phyloP scores from a whole-genome alignment of 2,888 invertebrate species.

The Parapristionchus giblindavisi region DNA sequence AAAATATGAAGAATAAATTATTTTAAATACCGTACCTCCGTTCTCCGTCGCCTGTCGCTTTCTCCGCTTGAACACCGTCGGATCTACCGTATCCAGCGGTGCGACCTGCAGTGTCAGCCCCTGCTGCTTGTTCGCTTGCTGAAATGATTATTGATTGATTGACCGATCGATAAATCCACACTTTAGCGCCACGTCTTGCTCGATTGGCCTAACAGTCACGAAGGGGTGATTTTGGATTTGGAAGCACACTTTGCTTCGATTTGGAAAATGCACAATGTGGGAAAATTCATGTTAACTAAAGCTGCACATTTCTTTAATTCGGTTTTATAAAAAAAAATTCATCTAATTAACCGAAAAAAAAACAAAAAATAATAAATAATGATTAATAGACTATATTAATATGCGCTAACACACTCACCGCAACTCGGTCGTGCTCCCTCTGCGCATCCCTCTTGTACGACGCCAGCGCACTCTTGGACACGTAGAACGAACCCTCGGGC shows the following conservation, averaged over 20 bases:
- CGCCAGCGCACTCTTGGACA: slow-evolving; percentile 12
- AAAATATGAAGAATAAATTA: background rate
- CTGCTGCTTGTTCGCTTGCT: background rate
- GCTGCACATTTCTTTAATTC: too few relatives aligned
- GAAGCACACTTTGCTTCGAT: too few relatives aligned
- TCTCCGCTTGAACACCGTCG: background rate
- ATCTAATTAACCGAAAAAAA: too few relatives aligned
- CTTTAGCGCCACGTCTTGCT: too few relatives aligned
- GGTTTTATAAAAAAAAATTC: too few relatives aligned
- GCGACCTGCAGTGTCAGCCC: background rate
- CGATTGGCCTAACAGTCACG: too few relatives aligned
- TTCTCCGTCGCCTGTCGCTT: background rate
- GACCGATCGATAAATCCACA: too few relatives aligned
- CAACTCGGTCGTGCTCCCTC: background rate
- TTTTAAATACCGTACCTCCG: background rate
- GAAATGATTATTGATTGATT: background rate
- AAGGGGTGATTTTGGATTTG: too few relatives aligned
- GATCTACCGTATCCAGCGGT: background rate
- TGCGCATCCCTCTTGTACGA: slow-evolving; percentile 5
- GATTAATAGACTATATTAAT: background rate
- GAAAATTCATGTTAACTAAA: too few relatives aligned
- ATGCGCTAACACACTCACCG: background rate
- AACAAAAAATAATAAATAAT: too few relatives aligned
- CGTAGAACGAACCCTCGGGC: slow-evolving; percentile 4
- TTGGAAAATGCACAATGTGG: too few relatives aligned